Conservation (phyloP, 2,113 vertebrate genomes). For the Stegastes partitus region DNA sequence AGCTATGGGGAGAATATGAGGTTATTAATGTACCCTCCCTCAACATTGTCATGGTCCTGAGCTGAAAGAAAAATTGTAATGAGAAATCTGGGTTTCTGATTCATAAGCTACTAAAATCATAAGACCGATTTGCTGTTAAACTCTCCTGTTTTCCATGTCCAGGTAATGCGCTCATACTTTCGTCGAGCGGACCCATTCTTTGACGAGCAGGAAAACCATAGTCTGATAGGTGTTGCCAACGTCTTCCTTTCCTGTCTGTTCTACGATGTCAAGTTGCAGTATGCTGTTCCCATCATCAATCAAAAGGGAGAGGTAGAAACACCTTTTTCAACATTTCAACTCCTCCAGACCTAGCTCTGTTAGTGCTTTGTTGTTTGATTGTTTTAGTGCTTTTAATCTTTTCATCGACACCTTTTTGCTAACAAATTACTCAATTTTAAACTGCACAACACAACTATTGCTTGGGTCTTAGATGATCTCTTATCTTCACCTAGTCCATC, state of each 20-base stretch:
- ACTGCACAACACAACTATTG: no score
- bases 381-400: no score
- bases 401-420: no score
- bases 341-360: no score
- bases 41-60: no score
- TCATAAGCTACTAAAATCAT: background rate
- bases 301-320: constrained; percentile 95
- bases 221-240: constrained; percentile 96
- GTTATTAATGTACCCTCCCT: no score
- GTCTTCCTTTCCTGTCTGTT: constrained; percentile 97
- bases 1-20: no score
- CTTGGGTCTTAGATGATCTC: no score
- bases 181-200: constrained; percentile 95
- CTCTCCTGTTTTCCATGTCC: background rate
- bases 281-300: constrained; percentile 96
- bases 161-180: constrained; percentile 93
- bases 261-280: constrained; percentile 95
- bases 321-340: background rate
- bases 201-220: constrained; percentile 97
- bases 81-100: no score
- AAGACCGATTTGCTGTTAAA: background rate
- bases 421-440: no score
- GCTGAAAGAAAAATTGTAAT: no score
- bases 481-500: no score
- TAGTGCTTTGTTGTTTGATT: background rate